Evolutionary conservation across 2,113 vertebrate genomes (phyloP), one percentile per base, ranked within the genome.

Genomic region (Mionectes macconnelli): DNA sequence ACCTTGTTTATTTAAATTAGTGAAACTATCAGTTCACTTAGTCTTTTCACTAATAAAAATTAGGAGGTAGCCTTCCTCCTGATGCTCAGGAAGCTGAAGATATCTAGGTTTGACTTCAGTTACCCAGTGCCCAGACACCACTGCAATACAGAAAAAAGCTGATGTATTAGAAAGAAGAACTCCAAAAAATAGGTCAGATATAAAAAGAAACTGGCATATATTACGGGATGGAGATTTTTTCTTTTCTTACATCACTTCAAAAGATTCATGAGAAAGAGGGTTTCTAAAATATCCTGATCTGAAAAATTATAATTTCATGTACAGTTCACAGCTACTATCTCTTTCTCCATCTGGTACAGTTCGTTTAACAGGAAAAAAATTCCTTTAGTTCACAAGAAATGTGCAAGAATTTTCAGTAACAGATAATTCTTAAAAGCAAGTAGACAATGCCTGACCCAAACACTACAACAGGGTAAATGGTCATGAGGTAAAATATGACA

Each of bases 131-230:
- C 49, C 75, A 82, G 57, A 68, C 12, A 89, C 8, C 13, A 60
- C 3, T 69, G 35, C 56, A 68, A 75, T 9, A 31, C 17, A 79
- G 70, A 57, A 81, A 75, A 70, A 84, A 75, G 8, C 19, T 83
- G 39, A 81, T 33, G 14, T 19, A 86, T 86, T 74, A 63, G 1
- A 8, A 86, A 88, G 37, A 93, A 9, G 33, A 93, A 88, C 16
- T 78, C 44, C 3, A 74, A 86, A 84, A 94, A 96, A 86, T 37
- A 93, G 93, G 94, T 81, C 85, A 90, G 87, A 55, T 93, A 95
- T 92, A 96, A 96, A 96, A 96, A 92, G 85, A 93, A 96, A 60
- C 10, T 28, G 67, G 39, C 30, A 72, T 25, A 60, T 70, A 93
- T 53, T 86, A 80, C 75, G 14, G 20, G 44, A 73, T 20, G 31